phyloP scores from a whole-genome alignment of 1,140 invertebrate genomes.

The Gryon sp. region DNA sequence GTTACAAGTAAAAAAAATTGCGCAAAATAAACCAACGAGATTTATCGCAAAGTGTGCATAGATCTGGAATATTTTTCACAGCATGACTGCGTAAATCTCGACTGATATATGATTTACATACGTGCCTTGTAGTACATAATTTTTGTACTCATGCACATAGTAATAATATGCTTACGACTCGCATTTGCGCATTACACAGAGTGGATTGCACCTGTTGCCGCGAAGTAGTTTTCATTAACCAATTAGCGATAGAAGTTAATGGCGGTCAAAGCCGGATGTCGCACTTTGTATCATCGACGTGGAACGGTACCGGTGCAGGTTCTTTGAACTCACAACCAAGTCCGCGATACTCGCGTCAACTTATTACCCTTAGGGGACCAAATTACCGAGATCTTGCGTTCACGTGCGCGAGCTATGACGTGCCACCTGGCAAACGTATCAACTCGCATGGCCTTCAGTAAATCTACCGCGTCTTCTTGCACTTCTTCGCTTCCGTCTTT shows the following conservation, averaged over 20 bases:
- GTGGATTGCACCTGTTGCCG: constrained; percentile 60
- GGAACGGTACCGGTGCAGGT: constrained; percentile 71
- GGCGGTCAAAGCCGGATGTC: constrained; percentile 66
- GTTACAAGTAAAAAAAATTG: too few species aligned
- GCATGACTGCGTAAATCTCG: not conserved
- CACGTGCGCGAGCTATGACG: constrained; percentile 51
- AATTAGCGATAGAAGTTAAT: constrained; percentile 76
- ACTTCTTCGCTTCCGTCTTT: constrained; percentile 56
- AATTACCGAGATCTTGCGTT: constrained; percentile 58
- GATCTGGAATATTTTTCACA: not conserved
- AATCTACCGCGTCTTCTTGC: constrained; percentile 62
- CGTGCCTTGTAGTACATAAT: constrained; percentile 28
- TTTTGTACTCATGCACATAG: constrained; percentile 34
- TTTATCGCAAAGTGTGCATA: not conserved
- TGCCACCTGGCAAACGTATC: constrained; percentile 64
- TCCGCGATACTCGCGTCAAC: constrained; percentile 49
- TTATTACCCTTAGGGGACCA: constrained; percentile 67
- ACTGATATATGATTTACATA: constrained; percentile 22
- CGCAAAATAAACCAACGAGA: too few species aligned
- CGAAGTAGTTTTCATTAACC: constrained; percentile 71
- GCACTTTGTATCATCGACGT: constrained; percentile 68
- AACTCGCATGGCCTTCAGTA: constrained; percentile 52
- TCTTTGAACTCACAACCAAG: constrained; percentile 61
- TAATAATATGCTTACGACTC: constrained; percentile 42
- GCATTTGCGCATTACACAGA: constrained; percentile 37